Evolutionary conservation across 2,888 invertebrate genomes (phyloP).

Genomic region (Vanessa cardui): DNA sequence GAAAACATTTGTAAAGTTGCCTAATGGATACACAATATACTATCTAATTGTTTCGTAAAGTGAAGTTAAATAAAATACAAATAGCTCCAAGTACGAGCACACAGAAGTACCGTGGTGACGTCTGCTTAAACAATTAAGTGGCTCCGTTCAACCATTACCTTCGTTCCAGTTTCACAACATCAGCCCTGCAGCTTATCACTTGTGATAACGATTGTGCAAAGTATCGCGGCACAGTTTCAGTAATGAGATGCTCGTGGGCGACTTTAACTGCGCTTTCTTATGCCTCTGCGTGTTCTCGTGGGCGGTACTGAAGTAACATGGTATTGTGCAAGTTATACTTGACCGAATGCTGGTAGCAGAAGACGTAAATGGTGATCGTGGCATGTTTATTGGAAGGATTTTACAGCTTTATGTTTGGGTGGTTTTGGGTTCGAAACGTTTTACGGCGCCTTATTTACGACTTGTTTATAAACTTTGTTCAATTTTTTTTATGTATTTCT

Average conservation of each 20-base stretch:
- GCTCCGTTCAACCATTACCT: slow-evolving; percentile 40
- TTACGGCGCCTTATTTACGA: slow-evolving; percentile 3
- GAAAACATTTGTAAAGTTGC: too few species aligned
- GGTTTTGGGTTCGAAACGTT: slow-evolving; percentile 4
- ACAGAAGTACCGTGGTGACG: slow-evolving; percentile 1
- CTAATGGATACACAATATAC: too few species aligned
- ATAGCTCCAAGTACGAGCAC: background rate
- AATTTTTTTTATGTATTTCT: too few species aligned
- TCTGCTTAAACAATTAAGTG: slow-evolving; percentile 33
- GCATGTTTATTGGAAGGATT: slow-evolving; percentile 12
- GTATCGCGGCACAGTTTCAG: slow-evolving; percentile 30
- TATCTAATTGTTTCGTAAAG: background rate
- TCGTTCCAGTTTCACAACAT: slow-evolving; percentile 48
- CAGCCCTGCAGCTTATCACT: slow-evolving; percentile 48
- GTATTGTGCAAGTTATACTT: slow-evolving; percentile 14
- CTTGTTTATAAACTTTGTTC: slow-evolving; percentile 2
- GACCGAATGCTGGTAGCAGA: slow-evolving; percentile 11
- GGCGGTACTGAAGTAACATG: slow-evolving; percentile 21
- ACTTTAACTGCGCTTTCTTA: slow-evolving; percentile 27
- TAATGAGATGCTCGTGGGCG: slow-evolving; percentile 28
- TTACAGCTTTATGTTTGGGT: slow-evolving; percentile 1
- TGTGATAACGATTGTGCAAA: slow-evolving; percentile 48
- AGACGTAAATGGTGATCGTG: slow-evolving; percentile 15
- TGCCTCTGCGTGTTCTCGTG: slow-evolving; percentile 19
- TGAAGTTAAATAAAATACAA: background rate